Percentiles rank a stretch among this genome's conserved stretches.
Evolutionary conservation across 2,888 invertebrate species (phyloP).

Genomic region (Drosophila flavopinicola): DNA sequence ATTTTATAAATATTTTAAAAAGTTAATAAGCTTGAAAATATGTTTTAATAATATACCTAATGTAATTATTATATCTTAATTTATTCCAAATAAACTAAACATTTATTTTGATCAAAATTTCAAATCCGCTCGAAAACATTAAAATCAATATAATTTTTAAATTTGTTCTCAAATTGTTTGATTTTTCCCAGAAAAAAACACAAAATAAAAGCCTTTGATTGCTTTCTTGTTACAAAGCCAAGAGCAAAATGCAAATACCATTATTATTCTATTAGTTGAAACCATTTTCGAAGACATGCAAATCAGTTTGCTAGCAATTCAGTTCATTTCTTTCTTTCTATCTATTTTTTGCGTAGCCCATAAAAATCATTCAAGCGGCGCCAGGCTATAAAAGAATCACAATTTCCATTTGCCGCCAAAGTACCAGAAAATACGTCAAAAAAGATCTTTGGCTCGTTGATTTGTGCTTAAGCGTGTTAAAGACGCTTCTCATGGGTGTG

Average conservation of each 20-base stretch:
- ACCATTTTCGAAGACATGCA: constrained; percentile 55
- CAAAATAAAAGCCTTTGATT: fast-evolving
- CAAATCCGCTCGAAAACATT: too few species aligned
- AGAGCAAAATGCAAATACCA: constrained; percentile 5
- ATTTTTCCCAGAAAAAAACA: too few species aligned
- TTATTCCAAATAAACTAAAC: too few species aligned
- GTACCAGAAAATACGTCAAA: constrained; percentile 31
- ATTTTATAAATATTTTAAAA: too few species aligned
- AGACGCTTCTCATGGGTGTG: constrained; percentile 48
- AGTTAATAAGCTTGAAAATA: too few species aligned
- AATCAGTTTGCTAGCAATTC: constrained; percentile 58
- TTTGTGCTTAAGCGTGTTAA: constrained; percentile 67
- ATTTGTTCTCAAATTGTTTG: too few species aligned
- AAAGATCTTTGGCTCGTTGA: constrained; percentile 65
- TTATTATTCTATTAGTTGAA: constrained; percentile 1
- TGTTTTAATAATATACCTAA: too few species aligned
- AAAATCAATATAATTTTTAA: too few species aligned
- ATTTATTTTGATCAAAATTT: too few species aligned
- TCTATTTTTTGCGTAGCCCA: constrained; percentile 52
- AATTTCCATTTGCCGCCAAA: constrained; percentile 64
- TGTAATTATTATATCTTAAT: too few species aligned
- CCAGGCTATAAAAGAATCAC: constrained; percentile 71
- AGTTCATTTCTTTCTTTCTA: constrained; percentile 32
- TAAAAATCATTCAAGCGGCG: constrained; percentile 81
- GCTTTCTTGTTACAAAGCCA: background rate